Evolutionary conservation across 64 coral and sea anemone genomes (phyloP).

Genomic region (Dendronephthya gigantea): DNA sequence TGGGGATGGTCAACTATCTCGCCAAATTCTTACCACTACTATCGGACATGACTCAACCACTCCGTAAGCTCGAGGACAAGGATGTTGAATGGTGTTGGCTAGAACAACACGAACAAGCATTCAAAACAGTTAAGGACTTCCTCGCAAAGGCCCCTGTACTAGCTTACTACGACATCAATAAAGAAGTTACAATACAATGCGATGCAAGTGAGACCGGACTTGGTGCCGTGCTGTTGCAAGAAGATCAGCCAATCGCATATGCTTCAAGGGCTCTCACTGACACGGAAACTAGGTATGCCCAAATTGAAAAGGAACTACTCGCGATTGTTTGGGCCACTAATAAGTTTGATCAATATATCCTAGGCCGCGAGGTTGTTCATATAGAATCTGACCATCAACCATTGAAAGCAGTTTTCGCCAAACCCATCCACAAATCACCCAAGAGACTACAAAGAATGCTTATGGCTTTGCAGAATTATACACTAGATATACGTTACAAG

Average conservation of each 20-base stretch:
- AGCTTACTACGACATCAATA: neutral
- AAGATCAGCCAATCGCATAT: neutral
- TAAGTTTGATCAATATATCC: slow-evolving; percentile 25
- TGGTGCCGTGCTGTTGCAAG: neutral
- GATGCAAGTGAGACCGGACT: slow-evolving; percentile 6
- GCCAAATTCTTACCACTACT: too few relatives aligned
- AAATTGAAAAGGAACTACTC: slow-evolving; percentile 22
- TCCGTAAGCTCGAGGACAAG: neutral
- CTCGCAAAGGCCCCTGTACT: slow-evolving; percentile 13
- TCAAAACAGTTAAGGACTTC: neutral
- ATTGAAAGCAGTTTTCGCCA: neutral
- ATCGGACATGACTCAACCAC: neutral
- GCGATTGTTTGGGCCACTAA: neutral
- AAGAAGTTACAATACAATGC: neutral
- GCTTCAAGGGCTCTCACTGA: neutral
- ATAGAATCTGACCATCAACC: slow-evolving; percentile 10
- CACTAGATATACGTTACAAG: slow-evolving; percentile 12
- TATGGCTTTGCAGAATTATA: neutral
- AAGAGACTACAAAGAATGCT: slow-evolving; percentile 11
- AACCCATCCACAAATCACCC: slow-evolving; percentile 11
- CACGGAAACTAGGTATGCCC: slow-evolving; percentile 5
- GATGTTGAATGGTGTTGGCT: neutral
- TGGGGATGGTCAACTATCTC: neutral
- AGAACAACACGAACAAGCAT: neutral
- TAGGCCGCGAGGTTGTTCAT: neutral